Evolutionary conservation across 2,888 invertebrate species (phyloP).

Genomic region (Macropis europaea): DNA sequence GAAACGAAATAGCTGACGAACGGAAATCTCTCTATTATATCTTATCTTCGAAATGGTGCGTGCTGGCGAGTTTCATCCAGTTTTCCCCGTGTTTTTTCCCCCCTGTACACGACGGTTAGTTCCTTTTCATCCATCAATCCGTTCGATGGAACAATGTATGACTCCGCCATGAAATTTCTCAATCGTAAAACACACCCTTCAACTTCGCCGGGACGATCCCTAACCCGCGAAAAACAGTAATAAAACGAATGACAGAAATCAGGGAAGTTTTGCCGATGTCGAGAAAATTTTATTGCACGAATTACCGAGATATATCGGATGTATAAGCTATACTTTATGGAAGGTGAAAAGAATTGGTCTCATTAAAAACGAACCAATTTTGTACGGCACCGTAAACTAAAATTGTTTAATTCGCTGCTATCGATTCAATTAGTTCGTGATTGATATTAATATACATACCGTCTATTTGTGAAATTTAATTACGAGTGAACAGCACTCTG

Average conservation of each 20-base stretch:
- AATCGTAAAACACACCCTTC: not conserved
- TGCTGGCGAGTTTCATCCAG: constrained; percentile 12
- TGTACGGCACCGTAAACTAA: no score
- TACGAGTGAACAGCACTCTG: no score
- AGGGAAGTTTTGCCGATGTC: not conserved
- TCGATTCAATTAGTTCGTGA: no score
- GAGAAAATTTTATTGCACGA: not conserved
- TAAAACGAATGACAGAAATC: not conserved
- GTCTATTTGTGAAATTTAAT: no score
- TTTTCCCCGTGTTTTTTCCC: not conserved
- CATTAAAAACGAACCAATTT: no score
- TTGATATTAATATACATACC: no score
- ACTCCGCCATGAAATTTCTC: not conserved
- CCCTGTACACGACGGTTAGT: not conserved
- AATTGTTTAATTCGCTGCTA: no score
- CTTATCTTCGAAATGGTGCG: constrained; percentile 19
- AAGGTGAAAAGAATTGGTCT: no score
- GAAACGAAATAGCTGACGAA: constrained; percentile 23
- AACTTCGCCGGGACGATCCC: not conserved
- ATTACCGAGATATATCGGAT: not conserved
- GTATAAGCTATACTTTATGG: no score
- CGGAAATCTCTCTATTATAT: constrained; percentile 30
- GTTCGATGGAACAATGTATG: not conserved
- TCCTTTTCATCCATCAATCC: constrained; percentile 17
- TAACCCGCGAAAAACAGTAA: not conserved